phyloP scores from a whole-genome alignment of 2,113 vertebrate species.

The Upupa epops region DNA sequence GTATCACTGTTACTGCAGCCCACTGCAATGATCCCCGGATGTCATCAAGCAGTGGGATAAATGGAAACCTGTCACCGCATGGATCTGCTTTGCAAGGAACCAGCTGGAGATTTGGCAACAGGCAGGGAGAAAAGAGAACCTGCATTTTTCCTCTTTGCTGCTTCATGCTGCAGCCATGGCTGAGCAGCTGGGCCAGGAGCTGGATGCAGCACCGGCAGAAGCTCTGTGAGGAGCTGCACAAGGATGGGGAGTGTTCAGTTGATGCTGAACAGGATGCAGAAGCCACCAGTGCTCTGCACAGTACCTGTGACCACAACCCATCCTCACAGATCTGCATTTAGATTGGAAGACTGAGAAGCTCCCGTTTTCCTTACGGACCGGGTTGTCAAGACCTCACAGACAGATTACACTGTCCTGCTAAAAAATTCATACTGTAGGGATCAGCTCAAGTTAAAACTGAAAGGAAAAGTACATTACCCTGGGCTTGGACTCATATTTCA shows the following conservation, averaged over 20 bases:
- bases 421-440: not conserved
- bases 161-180: fast-evolving
- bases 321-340: not conserved
- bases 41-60: not conserved
- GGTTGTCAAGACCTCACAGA: not conserved
- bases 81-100: not conserved
- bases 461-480: not conserved
- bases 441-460: not conserved
- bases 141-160: not conserved
- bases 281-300: no score
- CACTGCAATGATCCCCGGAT: fast-evolving
- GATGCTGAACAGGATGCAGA: not conserved
- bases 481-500: conserved; percentile 6
- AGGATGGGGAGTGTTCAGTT: not conserved
- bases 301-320: not conserved
- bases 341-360: not conserved
- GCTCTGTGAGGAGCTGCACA: not conserved
- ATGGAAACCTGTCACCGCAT: not conserved
- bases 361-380: not conserved
- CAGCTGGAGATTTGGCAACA: not conserved
- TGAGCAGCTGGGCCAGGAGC: not conserved
- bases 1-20: not conserved
- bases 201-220: not conserved
- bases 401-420: not conserved
- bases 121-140: not conserved